Base-by-base conservation (phyloP, 2,797 vertebrate genomes). In the Galagoides demidoff region DNA sequence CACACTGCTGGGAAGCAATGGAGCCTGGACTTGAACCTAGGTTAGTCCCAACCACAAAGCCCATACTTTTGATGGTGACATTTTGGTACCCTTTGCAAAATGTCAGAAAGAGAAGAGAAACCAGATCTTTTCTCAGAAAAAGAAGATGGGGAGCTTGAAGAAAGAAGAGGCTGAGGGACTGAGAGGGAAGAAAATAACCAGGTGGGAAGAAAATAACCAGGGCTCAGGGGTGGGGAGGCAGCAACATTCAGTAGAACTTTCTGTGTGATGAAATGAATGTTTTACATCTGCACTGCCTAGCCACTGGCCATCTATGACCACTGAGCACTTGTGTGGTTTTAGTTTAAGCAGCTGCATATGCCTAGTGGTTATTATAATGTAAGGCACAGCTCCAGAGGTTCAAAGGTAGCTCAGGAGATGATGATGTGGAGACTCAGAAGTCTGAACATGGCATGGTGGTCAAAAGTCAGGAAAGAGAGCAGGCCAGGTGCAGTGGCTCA, bases 71-170 rank as follows among this genome's bases (percentile, higher is more conserved):
- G 27, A 79, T 23, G 23, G 37, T 43, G 39, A 37, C 34, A 84
- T 74, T 64, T 78, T 74, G 27, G 68, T 68, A 45, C n/a, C 16
- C 59, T 49, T 85, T n/a, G 73, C 63, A 77, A 85, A 77, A 83
- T 77, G 79, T 27, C 79, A 57, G 74, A 82, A 81, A 78, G 37
- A 85, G 74, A 83, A 78, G 27, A 89, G 39, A 86, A 85, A 95
- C 7, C 1, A 29, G 49, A 22, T 57, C 27, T 76, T 6, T n/a
- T n/a, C n/a, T n/a, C n/a, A 68, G 59, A 70, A 17, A 78, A 19
- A 59, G 39, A 27, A 55, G 61, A n/a, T 5, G n/a, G 19, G 23
- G 34, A 64, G 43, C 57, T 7, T 78, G 29, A 73, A 81, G 66
- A 57, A 70, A 82, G 45, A 74, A 64, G 57, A 95, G 49, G n/a